Percentiles rank a stretch among this genome's conserved stretches.
These are phyloP conservation scores for Serrognathus titanus DNA, from an alignment of 2,888 invertebrate species.

Conservation along the genomic window DNA sequence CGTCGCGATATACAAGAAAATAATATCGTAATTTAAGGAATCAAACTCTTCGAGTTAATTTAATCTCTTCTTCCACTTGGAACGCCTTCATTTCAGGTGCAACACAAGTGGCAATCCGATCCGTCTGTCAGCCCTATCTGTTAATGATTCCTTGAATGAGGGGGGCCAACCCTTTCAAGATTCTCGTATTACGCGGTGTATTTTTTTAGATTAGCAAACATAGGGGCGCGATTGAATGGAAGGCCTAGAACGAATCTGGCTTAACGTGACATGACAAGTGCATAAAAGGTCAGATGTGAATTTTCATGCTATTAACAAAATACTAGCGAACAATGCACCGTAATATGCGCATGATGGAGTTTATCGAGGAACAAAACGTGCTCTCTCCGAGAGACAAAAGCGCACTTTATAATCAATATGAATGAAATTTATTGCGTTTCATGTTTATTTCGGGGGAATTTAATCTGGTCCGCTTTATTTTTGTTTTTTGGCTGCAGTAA, in stretches of 20 bases:
- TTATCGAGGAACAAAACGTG: too few species aligned
- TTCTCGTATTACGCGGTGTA: slow-evolving; percentile 2
- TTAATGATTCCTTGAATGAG: neutral
- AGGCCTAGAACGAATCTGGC: neutral
- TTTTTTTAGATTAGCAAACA: neutral
- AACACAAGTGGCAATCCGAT: neutral
- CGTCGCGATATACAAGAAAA: too few species aligned
- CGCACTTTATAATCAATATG: too few species aligned
- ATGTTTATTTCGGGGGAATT: too few species aligned
- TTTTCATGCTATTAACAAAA: neutral
- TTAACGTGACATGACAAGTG: neutral
- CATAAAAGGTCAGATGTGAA: neutral
- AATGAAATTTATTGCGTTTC: too few species aligned
- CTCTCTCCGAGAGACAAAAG: too few species aligned
- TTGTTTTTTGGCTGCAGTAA: too few species aligned
- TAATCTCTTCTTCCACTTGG: too few species aligned
- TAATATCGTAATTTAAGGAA: too few species aligned
- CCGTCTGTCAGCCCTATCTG: neutral
- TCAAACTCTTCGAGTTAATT: too few species aligned
- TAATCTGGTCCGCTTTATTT: too few species aligned
- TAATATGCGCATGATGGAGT: neutral
- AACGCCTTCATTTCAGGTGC: neutral
- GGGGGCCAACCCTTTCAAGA: slow-evolving; percentile 1
- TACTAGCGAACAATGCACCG: neutral
- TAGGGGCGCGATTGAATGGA: neutral